Conservation (phyloP, 2,797 vertebrate genomes). For the Poecilia gillii region DNA sequence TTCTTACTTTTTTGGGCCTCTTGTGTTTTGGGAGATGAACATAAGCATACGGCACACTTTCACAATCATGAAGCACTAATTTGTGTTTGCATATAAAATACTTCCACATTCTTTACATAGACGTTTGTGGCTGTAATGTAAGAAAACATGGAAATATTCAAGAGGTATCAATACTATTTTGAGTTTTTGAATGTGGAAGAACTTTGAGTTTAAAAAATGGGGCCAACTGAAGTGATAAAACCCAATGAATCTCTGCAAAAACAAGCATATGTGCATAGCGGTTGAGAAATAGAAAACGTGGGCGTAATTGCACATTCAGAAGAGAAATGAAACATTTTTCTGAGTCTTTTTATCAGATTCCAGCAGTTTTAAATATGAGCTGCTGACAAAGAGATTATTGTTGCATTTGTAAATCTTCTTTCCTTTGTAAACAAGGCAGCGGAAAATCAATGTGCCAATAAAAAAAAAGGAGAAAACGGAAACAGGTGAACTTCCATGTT, state of each 20-base stretch:
- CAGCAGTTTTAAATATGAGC: not conserved
- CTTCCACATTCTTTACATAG: not conserved
- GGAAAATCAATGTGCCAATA: not conserved
- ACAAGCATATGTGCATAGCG: not conserved
- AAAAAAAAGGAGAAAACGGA: not conserved
- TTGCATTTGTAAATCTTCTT: not conserved
- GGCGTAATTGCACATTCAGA: slow-evolving; percentile 12
- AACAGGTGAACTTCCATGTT: not conserved
- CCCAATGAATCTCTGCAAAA: not conserved
- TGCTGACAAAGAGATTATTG: not conserved
- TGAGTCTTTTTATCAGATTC: not conserved
- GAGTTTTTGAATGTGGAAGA: not conserved
- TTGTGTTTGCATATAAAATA: not conserved
- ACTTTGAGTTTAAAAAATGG: not conserved
- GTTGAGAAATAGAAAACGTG: slow-evolving; percentile 20
- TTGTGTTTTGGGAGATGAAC: not conserved
- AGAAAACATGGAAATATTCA: not conserved
- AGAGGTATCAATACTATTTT: not conserved
- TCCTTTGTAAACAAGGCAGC: not conserved
- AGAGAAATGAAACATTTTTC: slow-evolving; percentile 7
- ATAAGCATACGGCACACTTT: not conserved
- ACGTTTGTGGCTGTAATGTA: not conserved
- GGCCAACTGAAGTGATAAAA: not conserved
- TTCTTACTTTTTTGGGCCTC: not conserved
- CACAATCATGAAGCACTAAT: not conserved